phyloP scores from a whole-genome alignment of 2,113 vertebrate species.

The Chitala chitala region DNA sequence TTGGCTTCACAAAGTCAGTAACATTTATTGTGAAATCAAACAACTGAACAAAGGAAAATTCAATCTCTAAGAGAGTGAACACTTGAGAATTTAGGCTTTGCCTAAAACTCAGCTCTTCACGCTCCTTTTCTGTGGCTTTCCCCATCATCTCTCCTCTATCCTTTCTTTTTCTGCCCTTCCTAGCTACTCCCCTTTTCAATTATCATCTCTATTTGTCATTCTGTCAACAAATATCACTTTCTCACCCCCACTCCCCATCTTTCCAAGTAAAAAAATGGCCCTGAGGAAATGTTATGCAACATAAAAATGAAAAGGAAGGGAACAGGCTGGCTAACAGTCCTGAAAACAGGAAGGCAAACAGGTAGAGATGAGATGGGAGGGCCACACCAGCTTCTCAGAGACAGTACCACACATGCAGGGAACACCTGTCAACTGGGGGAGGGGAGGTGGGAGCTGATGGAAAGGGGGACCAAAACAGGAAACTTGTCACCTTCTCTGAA shows the following conservation, averaged over 20 bases:
- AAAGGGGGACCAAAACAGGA: conserved; percentile 47
- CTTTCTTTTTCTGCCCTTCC: conserved; percentile 28
- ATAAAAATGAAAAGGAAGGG: neutral
- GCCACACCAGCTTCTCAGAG: conserved; percentile 12
- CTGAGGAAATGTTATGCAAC: conserved; percentile 35
- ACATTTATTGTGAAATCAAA: no score
- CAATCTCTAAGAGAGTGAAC: no score
- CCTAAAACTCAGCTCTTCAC: neutral
- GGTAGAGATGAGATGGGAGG: neutral
- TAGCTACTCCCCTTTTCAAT: neutral
- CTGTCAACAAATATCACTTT: neutral
- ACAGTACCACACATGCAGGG: conserved; percentile 2
- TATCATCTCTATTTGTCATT: neutral
- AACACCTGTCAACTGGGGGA: conserved; percentile 23
- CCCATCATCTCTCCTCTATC: conserved; percentile 28
- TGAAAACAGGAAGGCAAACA: neutral
- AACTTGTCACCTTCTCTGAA: conserved; percentile 54
- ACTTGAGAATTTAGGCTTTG: conserved; percentile 18
- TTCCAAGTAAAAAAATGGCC: neutral
- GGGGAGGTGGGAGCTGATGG: conserved; percentile 19
- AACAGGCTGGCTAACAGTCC: neutral
- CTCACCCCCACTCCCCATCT: neutral
- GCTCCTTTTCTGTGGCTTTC: conserved; percentile 19
- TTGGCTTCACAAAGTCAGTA: no score
- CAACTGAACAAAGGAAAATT: no score